Conservation (phyloP, 2,797 vertebrate species). For the Erethizon dorsatum region DNA sequence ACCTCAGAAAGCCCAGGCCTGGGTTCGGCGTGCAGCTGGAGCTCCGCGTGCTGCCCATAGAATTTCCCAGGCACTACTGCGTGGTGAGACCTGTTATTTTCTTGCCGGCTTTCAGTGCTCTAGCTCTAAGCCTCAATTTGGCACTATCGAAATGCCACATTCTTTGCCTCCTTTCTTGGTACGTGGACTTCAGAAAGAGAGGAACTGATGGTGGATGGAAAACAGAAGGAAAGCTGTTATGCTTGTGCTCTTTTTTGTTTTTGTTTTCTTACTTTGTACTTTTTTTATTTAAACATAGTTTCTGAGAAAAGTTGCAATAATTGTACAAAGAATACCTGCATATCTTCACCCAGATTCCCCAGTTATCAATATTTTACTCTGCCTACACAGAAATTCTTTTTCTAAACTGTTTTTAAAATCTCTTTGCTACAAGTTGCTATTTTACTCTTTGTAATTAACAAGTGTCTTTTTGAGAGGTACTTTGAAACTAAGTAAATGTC, state of each 20-base stretch:
- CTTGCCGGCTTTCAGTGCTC: neutral
- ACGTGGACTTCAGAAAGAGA: neutral
- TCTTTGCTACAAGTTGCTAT: neutral
- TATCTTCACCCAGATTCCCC: neutral
- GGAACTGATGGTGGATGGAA: neutral
- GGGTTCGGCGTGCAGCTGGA: neutral
- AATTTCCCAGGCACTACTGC: neutral
- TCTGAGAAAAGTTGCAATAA: constrained; percentile 15
- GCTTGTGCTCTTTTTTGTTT: neutral
- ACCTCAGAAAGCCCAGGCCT: neutral
- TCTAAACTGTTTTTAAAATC: neutral
- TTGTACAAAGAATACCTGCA: neutral
- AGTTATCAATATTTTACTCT: neutral
- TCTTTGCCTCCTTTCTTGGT: neutral
- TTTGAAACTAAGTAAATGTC: neutral
- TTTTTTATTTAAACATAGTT: neutral
- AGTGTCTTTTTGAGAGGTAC: neutral
- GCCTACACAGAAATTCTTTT: neutral
- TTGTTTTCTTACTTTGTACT: neutral
- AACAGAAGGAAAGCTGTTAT: neutral
- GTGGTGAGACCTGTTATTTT: constrained; percentile 34
- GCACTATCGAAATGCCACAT: neutral
- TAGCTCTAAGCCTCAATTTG: constrained; percentile 10
- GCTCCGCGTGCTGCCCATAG: neutral
- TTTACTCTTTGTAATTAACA: neutral